Evolutionary conservation across 2,797 vertebrate genomes (phyloP), one percentile per base, ranked within the genome.

Genomic region (Acropternis orthonyx): DNA sequence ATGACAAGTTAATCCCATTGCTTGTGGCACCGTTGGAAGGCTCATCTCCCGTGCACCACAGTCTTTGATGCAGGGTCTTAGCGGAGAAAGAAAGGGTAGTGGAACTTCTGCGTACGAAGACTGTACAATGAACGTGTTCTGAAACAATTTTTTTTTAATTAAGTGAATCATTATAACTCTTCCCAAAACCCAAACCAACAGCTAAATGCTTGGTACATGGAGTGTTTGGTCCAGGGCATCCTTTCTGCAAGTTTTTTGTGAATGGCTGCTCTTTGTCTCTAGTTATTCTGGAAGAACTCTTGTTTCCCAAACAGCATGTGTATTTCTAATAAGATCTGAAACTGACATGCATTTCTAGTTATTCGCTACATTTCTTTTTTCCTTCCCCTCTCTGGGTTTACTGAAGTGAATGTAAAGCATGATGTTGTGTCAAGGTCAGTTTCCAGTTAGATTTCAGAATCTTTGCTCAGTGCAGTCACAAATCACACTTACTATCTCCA

Each of bases 401-500:
- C 43, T 87, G 67, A 92, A 79, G 49, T 56, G 44, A 93, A 77
- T n/a, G 26, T 55, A 81, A 90, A 76, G 80, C 56, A 21, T 30
- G 43, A 59, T 78, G 32, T 7, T 85, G 32, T 80, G 84, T 92
- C 84, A 80, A 83, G 91, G 91, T 91, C 75, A n/a, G 26, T 84
- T 94, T 89, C 12, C 54, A 65, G 43, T 87, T 65, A 75, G 61
- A 51, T 85, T 85, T 85, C 36, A 48, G 43, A 34, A 43, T 93
- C 58, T 66, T 93, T 88, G 72, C 61, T 89, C 69, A 41, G 48
- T 26, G 39, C 87, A 93, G 85, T 72, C 73, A 77, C 66, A 83
- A 92, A 83, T 95, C 72, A 24, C 68, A 83, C 74, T 88, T 90
- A 34, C n/a, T 30, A 30, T 85, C 95, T 95, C 88, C 84, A 83